A percentile compares a stretch with the other conserved stretches of the same genome.
phyloP scores from a whole-genome alignment of 2,888 invertebrate genomes.

The Drosophila nr. perissopoda region DNA sequence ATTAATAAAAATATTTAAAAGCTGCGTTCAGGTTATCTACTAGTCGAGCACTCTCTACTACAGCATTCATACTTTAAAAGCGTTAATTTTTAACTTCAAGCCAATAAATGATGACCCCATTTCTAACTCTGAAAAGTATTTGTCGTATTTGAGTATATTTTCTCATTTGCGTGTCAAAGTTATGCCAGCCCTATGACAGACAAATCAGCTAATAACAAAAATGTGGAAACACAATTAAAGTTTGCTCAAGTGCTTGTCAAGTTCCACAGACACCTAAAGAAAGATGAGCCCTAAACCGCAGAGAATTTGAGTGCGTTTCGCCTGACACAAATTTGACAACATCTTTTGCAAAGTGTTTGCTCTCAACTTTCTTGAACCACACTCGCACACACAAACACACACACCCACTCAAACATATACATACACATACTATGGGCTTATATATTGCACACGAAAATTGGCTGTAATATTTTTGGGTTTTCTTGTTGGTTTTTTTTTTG shows the following conservation, averaged over 20 bases:
- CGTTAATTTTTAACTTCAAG: background rate
- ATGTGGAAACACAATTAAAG: slow-evolving; percentile 7
- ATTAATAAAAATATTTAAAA: background rate
- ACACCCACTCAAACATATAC: slow-evolving; percentile 23
- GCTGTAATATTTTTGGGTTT: slow-evolving; percentile 44
- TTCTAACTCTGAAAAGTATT: background rate
- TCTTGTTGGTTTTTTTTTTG: slow-evolving; percentile 4
- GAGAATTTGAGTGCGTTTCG: slow-evolving; percentile 87
- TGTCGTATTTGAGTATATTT: background rate
- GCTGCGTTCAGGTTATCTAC: background rate
- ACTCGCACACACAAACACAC: slow-evolving; percentile 1
- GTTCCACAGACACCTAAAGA: slow-evolving; percentile 7
- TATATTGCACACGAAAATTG: slow-evolving; percentile 54
- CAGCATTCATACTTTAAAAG: background rate
- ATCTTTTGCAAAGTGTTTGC: slow-evolving; percentile 18
- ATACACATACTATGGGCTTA: slow-evolving; percentile 20
- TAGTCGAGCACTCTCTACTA: background rate
- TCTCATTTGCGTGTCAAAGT: slow-evolving; percentile 14
- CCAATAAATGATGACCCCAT: background rate
- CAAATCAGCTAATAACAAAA: slow-evolving; percentile 64
- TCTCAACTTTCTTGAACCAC: slow-evolving; percentile 10
- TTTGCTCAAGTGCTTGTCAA: slow-evolving; percentile 20
- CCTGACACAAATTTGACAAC: slow-evolving; percentile 35
- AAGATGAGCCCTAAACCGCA: slow-evolving; percentile 86
- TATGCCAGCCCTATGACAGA: slow-evolving; percentile 14